Percentiles rank a stretch among this genome's conserved stretches.
phyloP scores from a whole-genome alignment of 2,797 vertebrate genomes.

The Eurystomus glaucurus region DNA sequence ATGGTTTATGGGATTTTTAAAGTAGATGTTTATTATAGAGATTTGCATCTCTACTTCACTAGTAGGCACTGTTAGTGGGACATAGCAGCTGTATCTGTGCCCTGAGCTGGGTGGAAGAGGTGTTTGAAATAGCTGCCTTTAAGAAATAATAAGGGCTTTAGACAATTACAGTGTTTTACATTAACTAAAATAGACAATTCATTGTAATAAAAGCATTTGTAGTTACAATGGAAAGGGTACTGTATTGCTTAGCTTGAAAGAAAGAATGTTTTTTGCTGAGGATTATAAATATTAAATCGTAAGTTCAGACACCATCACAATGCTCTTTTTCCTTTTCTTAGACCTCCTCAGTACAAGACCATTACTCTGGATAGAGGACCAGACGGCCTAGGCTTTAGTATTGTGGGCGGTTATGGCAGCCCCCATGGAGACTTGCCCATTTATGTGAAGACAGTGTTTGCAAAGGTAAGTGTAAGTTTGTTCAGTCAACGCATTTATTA shows the following conservation, averaged over 20 bases:
- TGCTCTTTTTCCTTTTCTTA: slow-evolving; percentile 59
- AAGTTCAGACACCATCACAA: not conserved
- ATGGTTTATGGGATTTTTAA: not conserved
- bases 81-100: not conserved
- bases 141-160: not conserved
- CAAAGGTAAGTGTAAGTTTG: slow-evolving; percentile 87
- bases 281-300: not conserved
- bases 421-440: slow-evolving; percentile 97
- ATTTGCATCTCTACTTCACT: not conserved
- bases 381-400: slow-evolving; percentile 98
- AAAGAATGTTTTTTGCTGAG: not conserved
- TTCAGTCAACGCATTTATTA: not conserved
- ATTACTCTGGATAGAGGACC: slow-evolving; percentile 94
- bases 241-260: not conserved
- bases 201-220: not conserved
- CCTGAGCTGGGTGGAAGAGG: not conserved
- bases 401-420: slow-evolving; percentile 96
- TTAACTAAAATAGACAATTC: not conserved
- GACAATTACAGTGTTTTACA: not conserved
- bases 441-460: slow-evolving; percentile 97
- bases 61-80: not conserved
- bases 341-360: slow-evolving; percentile 95
- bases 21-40: not conserved
- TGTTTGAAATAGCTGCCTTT: not conserved
- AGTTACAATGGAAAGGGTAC: not conserved